Percentiles rank a stretch among this genome's conserved stretches.
These are phyloP conservation scores for Psettodes erumei DNA, from an alignment of 2,113 vertebrate genomes.

Conservation along the genomic window DNA sequence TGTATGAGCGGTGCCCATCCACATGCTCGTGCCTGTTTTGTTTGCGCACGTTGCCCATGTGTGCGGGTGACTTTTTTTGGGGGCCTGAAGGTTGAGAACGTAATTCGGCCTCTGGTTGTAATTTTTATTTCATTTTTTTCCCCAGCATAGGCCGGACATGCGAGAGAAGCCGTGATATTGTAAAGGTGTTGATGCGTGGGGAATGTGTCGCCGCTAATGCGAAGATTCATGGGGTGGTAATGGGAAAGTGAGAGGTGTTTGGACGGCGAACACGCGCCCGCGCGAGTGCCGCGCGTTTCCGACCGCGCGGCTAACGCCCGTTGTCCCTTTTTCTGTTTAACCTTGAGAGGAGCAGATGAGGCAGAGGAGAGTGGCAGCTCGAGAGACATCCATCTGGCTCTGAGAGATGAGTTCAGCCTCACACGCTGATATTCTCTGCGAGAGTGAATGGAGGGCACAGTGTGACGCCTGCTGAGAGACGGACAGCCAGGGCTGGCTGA, in stretches of 20 bases:
- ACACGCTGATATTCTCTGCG: conserved; percentile 65
- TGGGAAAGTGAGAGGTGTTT: conserved; percentile 44
- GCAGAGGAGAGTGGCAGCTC: conserved; percentile 49
- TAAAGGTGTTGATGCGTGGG: conserved; percentile 37
- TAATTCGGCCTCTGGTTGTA: conserved; percentile 8
- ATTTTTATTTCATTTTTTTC: too few species aligned
- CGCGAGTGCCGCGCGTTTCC: conserved; percentile 1
- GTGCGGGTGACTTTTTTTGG: not conserved
- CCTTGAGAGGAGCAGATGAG: conserved; percentile 66
- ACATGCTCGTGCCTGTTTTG: conserved; percentile 16
- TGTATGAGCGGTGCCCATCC: not conserved
- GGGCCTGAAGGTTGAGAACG: conserved; percentile 50
- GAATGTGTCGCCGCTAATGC: conserved; percentile 30
- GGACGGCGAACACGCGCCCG: not conserved
- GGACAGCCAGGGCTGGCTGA: conserved; percentile 45
- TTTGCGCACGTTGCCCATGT: conserved; percentile 13
- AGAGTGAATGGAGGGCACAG: conserved; percentile 54
- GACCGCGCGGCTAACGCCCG: conserved; percentile 12
- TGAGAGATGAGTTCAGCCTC: conserved; percentile 61
- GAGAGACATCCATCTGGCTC: conserved; percentile 70
- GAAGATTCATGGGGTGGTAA: conserved; percentile 34
- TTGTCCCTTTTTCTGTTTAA: conserved; percentile 50
- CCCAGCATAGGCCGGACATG: not conserved
- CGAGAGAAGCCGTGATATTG: conserved; percentile 15
- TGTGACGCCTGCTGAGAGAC: conserved; percentile 58